Base-by-base conservation (phyloP, 2,888 invertebrate species). In the Syritta pipiens region DNA sequence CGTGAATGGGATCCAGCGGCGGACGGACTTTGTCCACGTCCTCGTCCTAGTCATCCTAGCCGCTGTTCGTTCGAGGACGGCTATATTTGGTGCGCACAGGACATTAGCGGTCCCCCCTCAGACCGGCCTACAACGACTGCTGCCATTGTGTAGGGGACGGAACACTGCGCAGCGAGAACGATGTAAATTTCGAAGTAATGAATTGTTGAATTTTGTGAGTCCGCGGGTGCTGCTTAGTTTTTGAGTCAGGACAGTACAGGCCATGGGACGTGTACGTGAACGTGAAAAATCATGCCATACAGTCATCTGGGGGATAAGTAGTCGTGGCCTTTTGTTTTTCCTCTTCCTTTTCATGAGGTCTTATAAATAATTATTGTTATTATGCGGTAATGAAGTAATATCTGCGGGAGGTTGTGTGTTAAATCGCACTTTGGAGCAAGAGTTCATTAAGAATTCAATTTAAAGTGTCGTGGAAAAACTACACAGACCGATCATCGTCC, bases 1-100 rank as follows among this genome's bases (percentile, higher is more conserved):
- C 68, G 55, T 76, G 55, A 49, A 69, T 28, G 10, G 62, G 72
- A 65, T 44, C n/a, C n/a, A n/a, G n/a, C n/a, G n/a, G n/a, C n/a
- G n/a, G n/a, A n/a, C n/a, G n/a, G n/a, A n/a, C n/a, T n/a, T n/a
- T n/a, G n/a, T n/a, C n/a, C n/a, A n/a, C n/a, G n/a, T n/a, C n/a
- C n/a, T n/a, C n/a, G n/a, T n/a, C n/a, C n/a, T n/a, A n/a, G n/a
- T n/a, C n/a, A n/a, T n/a, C n/a, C n/a, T n/a, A n/a, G n/a, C n/a
- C n/a, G n/a, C n/a, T n/a, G n/a, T n/a, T n/a, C n/a, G n/a, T n/a
- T n/a, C n/a, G n/a, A n/a, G n/a, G n/a, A n/a, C n/a, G n/a, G n/a
- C n/a, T 49, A 40, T 57, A 44, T 69, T 42, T 44, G 42, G 67
- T 46, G 48, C 40, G 40, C 44, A 53, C 37, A 63, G 75, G 28